phyloP scores from a whole-genome alignment of 2,797 vertebrate genomes.

The Tympanoctomys barrerae region DNA sequence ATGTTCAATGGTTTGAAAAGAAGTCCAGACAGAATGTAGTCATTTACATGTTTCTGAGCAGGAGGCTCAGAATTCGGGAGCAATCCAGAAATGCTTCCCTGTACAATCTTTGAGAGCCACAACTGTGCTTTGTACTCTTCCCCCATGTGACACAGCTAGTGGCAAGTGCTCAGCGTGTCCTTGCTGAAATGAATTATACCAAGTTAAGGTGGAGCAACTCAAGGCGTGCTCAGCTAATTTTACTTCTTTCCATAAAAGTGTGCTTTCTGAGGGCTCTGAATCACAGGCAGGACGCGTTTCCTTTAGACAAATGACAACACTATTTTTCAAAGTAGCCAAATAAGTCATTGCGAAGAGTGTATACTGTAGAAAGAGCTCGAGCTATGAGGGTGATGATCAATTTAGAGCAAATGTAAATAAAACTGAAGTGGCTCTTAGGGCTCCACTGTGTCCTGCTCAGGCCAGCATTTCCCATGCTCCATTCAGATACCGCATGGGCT shows the following conservation, averaged over 20 bases:
- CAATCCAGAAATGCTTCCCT: neutral
- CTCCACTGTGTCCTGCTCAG: neutral
- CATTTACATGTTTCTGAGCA: neutral
- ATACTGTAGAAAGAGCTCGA: conserved; percentile 24
- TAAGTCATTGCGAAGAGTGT: conserved; percentile 61
- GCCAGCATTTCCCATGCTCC: conserved; percentile 4
- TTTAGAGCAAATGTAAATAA: conserved; percentile 54
- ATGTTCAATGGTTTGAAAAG: neutral
- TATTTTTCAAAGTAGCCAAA: conserved; percentile 63
- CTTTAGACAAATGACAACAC: neutral
- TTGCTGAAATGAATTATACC: neutral
- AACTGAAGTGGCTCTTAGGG: conserved; percentile 50
- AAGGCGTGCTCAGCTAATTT: neutral
- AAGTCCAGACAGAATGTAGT: neutral
- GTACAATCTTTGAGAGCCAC: neutral
- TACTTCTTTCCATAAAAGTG: neutral
- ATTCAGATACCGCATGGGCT: neutral
- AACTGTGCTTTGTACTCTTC: neutral
- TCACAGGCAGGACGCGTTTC: neutral
- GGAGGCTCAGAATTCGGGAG: neutral
- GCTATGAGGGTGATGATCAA: conserved; percentile 1
- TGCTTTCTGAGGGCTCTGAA: neutral
- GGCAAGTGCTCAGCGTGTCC: neutral
- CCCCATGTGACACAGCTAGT: neutral
- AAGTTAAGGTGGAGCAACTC: neutral